Conservation (phyloP, 2,113 vertebrate genomes). For the Lycocorax pyrrhopterus region DNA sequence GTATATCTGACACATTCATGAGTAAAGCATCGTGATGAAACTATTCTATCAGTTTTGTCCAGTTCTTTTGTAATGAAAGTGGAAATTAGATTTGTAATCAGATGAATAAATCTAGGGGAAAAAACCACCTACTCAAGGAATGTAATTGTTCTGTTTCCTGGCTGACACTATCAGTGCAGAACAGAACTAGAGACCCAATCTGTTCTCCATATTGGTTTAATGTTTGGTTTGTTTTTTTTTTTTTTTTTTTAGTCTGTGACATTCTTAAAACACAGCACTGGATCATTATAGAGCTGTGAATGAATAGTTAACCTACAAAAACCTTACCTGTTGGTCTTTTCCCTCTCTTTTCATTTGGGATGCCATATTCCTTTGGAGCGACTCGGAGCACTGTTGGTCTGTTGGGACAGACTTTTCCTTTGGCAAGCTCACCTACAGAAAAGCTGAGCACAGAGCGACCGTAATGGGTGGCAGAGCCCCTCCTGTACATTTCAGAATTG, state of each 20-base stretch:
- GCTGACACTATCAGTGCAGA: neutral
- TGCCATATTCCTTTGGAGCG: accelerated
- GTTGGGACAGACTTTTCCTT: neutral
- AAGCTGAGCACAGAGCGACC: neutral
- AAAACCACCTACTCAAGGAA: neutral
- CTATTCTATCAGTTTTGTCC: neutral
- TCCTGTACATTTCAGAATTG: neutral
- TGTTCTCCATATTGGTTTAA: neutral
- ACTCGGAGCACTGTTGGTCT: neutral
- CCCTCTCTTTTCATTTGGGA: neutral
- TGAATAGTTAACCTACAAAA: neutral
- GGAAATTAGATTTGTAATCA: neutral
- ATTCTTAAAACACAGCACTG: neutral
- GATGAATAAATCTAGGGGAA: neutral
- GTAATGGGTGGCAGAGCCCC: neutral
- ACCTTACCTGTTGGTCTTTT: neutral
- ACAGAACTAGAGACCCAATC: neutral
- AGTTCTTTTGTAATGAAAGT: neutral
- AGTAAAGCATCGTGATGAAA: neutral
- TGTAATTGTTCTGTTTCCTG: neutral
- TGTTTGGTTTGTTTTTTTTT: neutral
- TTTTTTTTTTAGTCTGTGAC: neutral
- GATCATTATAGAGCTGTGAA: neutral
- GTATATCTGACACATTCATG: neutral
- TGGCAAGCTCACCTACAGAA: neutral